Evolutionary conservation across 2,888 invertebrate genomes (phyloP), one percentile per base, ranked within the genome.

Genomic region (Quadriops clusia): DNA sequence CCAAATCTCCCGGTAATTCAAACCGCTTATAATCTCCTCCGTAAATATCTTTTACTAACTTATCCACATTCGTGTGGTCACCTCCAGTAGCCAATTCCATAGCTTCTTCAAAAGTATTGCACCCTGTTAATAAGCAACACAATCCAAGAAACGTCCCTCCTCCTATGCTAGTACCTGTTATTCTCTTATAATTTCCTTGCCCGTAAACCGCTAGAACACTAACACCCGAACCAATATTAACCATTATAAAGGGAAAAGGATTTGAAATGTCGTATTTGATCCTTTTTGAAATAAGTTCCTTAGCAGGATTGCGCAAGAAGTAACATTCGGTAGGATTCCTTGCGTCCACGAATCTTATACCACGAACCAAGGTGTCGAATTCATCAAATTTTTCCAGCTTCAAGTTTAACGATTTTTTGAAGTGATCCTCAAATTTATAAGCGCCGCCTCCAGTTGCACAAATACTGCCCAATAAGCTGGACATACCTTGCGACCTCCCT

Each of bases 391-490:
- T 97, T 21, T 85, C 84, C 37, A 97, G 67, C 33, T 78, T 77
- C 77, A 97, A 80, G 59, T 90, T 89, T 11, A 95, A 84, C 60
- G 83, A 83, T 60, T 72, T 68, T 49, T 74, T 72, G 53, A 91
- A 94, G 54, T 90, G 86, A 40, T 83, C 75, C 58, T 97, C 95
- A 56, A 95, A 98, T 63, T 97, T 97, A 58, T 80, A 94, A 0
- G 97, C 97, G 10, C 97, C 97, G 2, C 97, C 97, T 11, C 97
- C 97, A 1, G 97, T 98, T 1, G 97, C 97, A 63, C 94, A 95
- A 23, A 98, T 91, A 0, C 93, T 93, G 40, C 86, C 87, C 6
- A 94, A 87, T 30, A 95, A 65, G 46, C 83, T 83, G 0, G 95
- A 93, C 80, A 98, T 91, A 17, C 95, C 91, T 61, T 97, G 95